phyloP scores from a whole-genome alignment of 2,113 vertebrate species.

The Thamnaconus septentrionalis region DNA sequence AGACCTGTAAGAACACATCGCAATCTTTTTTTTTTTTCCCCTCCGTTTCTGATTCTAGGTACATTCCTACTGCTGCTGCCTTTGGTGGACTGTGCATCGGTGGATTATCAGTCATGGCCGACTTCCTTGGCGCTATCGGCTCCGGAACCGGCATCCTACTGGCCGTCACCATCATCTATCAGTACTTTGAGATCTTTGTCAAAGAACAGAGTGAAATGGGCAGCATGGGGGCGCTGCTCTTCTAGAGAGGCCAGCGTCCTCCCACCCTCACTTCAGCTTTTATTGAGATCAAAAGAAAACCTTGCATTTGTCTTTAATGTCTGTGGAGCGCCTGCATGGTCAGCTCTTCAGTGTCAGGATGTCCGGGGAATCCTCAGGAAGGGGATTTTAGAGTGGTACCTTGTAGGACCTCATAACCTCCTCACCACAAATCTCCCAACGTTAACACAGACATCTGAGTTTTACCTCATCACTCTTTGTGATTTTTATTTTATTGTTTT shows the following conservation, averaged over 20 bases:
- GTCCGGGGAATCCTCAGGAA: constrained; percentile 35
- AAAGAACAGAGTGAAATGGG: constrained; percentile 99
- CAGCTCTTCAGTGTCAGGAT: constrained; percentile 34
- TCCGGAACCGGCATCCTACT: constrained; percentile 97
- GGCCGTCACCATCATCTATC: constrained; percentile 98
- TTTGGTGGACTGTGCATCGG: constrained; percentile 98
- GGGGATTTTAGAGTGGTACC: constrained; percentile 11
- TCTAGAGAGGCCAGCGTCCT: constrained; percentile 73
- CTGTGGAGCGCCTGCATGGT: constrained; percentile 37
- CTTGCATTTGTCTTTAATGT: constrained; percentile 44
- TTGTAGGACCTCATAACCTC: constrained; percentile 13
- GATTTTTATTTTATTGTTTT: constrained; percentile 5
- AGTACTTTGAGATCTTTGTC: constrained; percentile 99
- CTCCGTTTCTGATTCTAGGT: constrained; percentile 73
- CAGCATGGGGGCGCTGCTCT: constrained; percentile 95
- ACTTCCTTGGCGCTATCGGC: constrained; percentile 96
- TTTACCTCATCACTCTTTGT: constrained; percentile 8
- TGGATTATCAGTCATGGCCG: constrained; percentile 94
- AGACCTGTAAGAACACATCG: no score
- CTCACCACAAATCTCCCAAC: constrained; percentile 10
- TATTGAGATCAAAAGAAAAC: constrained; percentile 33
- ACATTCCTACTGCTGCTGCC: constrained; percentile 96
- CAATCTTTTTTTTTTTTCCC: neutral
- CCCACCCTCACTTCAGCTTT: constrained; percentile 26
- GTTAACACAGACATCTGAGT: constrained; percentile 20